phyloP scores from a whole-genome alignment of 2,113 vertebrate species.

The Falco punctatus region DNA sequence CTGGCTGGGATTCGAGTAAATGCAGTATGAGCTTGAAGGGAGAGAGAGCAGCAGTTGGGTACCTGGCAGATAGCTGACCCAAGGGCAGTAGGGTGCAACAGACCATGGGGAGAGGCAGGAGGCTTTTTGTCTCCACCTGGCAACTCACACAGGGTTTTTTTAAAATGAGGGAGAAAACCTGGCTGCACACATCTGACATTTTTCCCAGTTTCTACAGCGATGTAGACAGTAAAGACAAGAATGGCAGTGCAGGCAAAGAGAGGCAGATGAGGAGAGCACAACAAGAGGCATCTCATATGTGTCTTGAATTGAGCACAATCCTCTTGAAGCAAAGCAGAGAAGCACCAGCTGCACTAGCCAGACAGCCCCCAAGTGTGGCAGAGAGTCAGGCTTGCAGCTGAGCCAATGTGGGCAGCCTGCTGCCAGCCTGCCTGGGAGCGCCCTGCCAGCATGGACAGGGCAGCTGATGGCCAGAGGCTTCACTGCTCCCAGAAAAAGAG shows the following conservation, averaged over 20 bases:
- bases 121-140: neutral
- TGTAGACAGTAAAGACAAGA: neutral
- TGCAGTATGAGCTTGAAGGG: neutral
- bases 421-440: neutral
- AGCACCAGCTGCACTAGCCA: neutral
- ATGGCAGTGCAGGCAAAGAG: neutral
- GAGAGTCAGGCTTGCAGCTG: neutral
- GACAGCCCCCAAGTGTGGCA: neutral
- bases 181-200: neutral
- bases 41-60: neutral
- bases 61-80: neutral
- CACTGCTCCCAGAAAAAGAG: neutral
- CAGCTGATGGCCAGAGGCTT: neutral
- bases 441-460: rapidly evolving
- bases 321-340: neutral
- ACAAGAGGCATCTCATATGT: neutral
- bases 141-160: neutral
- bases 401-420: neutral
- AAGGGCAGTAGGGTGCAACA: neutral
- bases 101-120: neutral
- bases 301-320: neutral
- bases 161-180: neutral
- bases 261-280: neutral
- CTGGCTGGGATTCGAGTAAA: neutral
- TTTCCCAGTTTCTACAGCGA: neutral